Evolutionary conservation across 1,140 invertebrate species (phyloP).

Genomic region (Leptoteleia sp.): DNA sequence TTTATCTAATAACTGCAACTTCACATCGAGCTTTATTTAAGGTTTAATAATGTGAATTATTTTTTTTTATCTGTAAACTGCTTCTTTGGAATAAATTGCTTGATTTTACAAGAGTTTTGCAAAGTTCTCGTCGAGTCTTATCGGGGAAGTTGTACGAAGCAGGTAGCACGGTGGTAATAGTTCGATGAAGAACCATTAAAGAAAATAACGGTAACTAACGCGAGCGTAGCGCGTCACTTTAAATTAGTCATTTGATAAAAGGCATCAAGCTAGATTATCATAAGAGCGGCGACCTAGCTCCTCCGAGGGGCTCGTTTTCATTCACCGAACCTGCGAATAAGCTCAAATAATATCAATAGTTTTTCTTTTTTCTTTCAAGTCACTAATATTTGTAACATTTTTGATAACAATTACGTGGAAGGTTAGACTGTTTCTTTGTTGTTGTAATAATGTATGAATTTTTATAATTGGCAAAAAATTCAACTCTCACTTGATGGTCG

Average conservation of each 20-base stretch:
- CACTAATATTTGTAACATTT: too few species aligned
- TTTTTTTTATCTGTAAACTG: too few species aligned
- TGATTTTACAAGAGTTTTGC: conserved; percentile 29
- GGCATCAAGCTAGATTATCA: conserved; percentile 59
- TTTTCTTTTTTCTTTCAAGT: too few species aligned
- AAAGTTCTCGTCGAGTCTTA: conserved; percentile 18
- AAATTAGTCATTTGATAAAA: conserved; percentile 58
- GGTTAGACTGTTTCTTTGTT: too few species aligned
- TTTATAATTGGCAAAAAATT: too few species aligned
- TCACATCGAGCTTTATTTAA: too few species aligned
- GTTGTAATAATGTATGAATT: too few species aligned
- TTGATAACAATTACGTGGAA: too few species aligned
- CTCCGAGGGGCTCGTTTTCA: conserved; percentile 38
- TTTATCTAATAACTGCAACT: too few species aligned
- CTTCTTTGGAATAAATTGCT: too few species aligned
- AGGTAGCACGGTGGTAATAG: conserved; percentile 48
- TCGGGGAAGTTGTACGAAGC: conserved; percentile 33
- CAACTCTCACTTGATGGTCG: too few species aligned
- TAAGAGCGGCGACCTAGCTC: conserved; percentile 55
- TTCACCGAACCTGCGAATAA: conserved; percentile 43
- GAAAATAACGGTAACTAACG: conserved; percentile 59
- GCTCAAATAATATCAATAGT: conserved; percentile 30
- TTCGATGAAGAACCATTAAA: conserved; percentile 51
- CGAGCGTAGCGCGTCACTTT: conserved; percentile 52
- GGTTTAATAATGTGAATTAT: too few species aligned